Evolutionary conservation across 2,113 vertebrate genomes (phyloP), one percentile per base, ranked within the genome.

Genomic region (Merops nubicus): DNA sequence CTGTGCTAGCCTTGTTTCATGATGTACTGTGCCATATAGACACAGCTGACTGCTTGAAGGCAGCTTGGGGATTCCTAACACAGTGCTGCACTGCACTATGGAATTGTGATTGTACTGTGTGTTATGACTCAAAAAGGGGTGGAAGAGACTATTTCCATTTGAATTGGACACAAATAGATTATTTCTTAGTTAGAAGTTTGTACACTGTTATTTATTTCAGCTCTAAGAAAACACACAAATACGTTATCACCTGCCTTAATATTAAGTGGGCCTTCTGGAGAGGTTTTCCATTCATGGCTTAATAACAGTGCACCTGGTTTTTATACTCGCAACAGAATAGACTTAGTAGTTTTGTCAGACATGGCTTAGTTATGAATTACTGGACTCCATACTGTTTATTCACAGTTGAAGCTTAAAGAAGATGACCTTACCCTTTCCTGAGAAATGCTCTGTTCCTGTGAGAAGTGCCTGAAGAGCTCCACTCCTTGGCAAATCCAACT

Each of bases 401-500:
- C 86, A 40, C 57, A 51, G 54, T 79, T 89, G 47, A 18, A 85
- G 5, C 40, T 59, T 6, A 4, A 95, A 85, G 47, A 85, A 60
- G 43, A 31, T 54, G 38, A 88, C 38, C 28, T 92, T 92, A 70
- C 15, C 18, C 25, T 77, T 91, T 67, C 33, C 72, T 40, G 50
- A 43, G 43, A 96, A 63, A 86, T 63, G 21, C 9, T 21, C 22
- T 65, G 50, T 50, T 87, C 17, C 69, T 87, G 7, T n/a, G 20
- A 21, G 48, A 47, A 63, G 31, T 59, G 29, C 53, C 79, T 3
- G 47, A 95, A 92, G 67, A 60, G 3, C 47, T 60, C 17, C 42
- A 89, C 15, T 70, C n/a, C 68, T 88, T 57, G 54, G 90, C 47
- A 92, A 94, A 80, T 89, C 65, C 54, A 85, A 42, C 16, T 5